These are phyloP conservation scores for Gymnobelideus leadbeateri DNA, from an alignment of 2,113 vertebrate genomes.

Conservation along the genomic window DNA sequence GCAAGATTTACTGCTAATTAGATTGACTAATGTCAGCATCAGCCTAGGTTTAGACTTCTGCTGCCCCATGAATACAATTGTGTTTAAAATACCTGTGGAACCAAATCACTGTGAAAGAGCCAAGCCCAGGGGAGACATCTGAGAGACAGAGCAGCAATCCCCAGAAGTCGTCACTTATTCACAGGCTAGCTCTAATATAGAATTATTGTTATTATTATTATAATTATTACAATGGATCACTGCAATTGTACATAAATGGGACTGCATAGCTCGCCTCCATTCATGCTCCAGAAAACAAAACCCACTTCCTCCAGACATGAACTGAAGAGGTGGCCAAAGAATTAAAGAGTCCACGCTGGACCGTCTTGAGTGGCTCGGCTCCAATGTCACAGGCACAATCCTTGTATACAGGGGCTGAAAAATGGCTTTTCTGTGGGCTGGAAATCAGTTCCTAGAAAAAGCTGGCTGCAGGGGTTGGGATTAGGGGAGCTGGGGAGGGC, in stretches of 20 bases:
- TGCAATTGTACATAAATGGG: conserved; percentile 36
- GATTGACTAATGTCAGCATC: conserved; percentile 66
- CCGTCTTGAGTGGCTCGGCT: conserved; percentile 47
- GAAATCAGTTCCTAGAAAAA: conserved; percentile 55
- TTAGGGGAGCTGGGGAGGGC: conserved; percentile 68
- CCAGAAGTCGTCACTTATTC: conserved; percentile 32
- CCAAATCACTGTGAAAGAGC: conserved; percentile 66
- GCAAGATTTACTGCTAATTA: conserved; percentile 62
- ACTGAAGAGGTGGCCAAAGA: conserved; percentile 31
- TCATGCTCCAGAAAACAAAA: conserved; percentile 25
- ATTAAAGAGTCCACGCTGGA: conserved; percentile 29
- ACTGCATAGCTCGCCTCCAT: conserved; percentile 13
- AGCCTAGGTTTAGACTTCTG: conserved; percentile 46
- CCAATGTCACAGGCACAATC: conserved; percentile 60
- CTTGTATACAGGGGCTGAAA: conserved; percentile 52
- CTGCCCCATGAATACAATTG: not conserved
- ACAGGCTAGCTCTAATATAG: conserved; percentile 49
- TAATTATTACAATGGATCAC: conserved; percentile 37
- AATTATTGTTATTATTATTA: not conserved
- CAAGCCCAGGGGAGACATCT: conserved; percentile 63
- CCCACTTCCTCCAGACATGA: conserved; percentile 22
- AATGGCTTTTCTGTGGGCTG: conserved; percentile 54
- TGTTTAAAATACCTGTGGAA: conserved; percentile 67
- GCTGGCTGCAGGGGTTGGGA: conserved; percentile 70
- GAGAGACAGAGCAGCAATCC: conserved; percentile 72